Base-by-base conservation (phyloP, 2,888 invertebrate genomes). In the Clitarchus hookeri region DNA sequence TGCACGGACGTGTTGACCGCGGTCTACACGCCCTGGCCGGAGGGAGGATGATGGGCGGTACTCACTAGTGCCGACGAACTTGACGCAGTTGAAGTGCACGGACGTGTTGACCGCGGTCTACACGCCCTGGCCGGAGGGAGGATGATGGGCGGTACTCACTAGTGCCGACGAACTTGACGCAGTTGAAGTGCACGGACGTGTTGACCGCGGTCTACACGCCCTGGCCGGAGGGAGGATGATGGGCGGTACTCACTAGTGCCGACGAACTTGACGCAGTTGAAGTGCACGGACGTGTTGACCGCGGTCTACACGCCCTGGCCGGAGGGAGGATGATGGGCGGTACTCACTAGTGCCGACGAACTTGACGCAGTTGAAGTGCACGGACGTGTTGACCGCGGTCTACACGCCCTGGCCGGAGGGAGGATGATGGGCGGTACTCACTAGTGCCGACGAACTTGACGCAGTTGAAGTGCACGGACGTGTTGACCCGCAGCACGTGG, bases 261-360 rank as follows among this genome's bases (percentile, higher is more conserved):
- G 65, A 65, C 16, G 65, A 65, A 65, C 65, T 65, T 65, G 65
- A 65, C 65, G 65, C 65, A 65, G 65, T 65, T 65, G 65, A 65
- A 65, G 65, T 6, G 65, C 65, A 65, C 65, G 19, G 65, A 65
- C 13, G 65, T 65, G 65, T 65, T 65, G 65, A 65, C 65, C 6
- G n/a, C n/a, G n/a, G n/a, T n/a, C n/a, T n/a, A n/a, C n/a, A n/a
- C n/a, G n/a, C n/a, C n/a, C n/a, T n/a, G n/a, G n/a, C n/a, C n/a
- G n/a, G n/a, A n/a, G n/a, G n/a, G n/a, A n/a, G n/a, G n/a, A n/a
- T n/a, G n/a, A n/a, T n/a, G n/a, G n/a, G n/a, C n/a, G 2, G 48
- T 11, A 65, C 65, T 65, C 65, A 65, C 65, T 65, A 1, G 65
- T 65, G 65, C 65, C 65, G 65, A 65, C 16, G 65, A 65, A 65